A percentile compares a stretch with the other conserved stretches of the same genome.
Evolutionary conservation across 2,797 vertebrate genomes (phyloP).

Genomic region (Novumbra hubbsi): DNA sequence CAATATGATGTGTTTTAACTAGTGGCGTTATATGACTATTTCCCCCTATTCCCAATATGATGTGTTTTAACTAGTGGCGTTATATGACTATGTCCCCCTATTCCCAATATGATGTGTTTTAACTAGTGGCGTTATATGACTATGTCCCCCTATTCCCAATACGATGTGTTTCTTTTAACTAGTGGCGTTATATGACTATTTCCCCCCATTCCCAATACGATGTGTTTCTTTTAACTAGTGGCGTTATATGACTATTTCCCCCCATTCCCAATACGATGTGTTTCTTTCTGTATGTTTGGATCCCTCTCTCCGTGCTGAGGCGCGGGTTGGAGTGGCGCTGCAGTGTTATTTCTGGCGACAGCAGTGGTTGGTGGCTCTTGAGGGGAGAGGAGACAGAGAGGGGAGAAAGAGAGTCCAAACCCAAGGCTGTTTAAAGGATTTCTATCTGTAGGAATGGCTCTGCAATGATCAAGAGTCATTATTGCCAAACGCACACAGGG

Average conservation of each 20-base stretch:
- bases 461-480: slow-evolving; percentile 75
- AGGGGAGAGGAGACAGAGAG: slow-evolving; percentile 73
- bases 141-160: too few species aligned
- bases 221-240: slow-evolving; percentile 72
- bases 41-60: too few species aligned
- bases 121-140: too few species aligned
- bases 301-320: slow-evolving; percentile 78
- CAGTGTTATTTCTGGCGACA: slow-evolving; percentile 85
- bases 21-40: too few species aligned
- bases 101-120: too few species aligned
- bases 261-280: slow-evolving; percentile 73
- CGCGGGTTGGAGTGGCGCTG: slow-evolving; percentile 81
- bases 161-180: too few species aligned
- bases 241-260: slow-evolving; percentile 66
- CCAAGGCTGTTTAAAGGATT: slow-evolving; percentile 79
- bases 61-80: too few species aligned
- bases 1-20: too few species aligned
- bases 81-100: too few species aligned
- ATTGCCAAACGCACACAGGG: slow-evolving; percentile 34
- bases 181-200: too few species aligned
- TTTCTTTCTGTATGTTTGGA: slow-evolving; percentile 88
- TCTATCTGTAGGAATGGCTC: slow-evolving; percentile 78
- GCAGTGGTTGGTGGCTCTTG: slow-evolving; percentile 81
- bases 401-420: slow-evolving; percentile 71
- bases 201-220: too few species aligned